Conservation (phyloP, 2,888 invertebrate species). For the Gortyna flavago region DNA sequence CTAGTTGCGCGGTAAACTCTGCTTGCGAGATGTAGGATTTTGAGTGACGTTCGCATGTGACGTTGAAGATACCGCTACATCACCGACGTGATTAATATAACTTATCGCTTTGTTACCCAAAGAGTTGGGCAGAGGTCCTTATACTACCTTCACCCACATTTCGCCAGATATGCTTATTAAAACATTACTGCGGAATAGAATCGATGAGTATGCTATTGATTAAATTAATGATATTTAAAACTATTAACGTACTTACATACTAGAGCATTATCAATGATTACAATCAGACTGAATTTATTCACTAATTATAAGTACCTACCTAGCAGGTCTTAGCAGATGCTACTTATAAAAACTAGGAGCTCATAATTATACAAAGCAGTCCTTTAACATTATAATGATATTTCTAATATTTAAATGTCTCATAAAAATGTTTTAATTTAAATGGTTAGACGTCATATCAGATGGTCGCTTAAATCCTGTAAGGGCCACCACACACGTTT, state of each 20-base stretch:
- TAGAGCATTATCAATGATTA: neutral
- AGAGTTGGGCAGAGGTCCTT: neutral
- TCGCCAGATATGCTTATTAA: neutral
- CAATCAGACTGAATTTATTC: constrained; percentile 1
- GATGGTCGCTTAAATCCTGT: constrained; percentile 72
- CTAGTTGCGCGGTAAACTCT: too few relatives aligned
- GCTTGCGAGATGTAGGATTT: too few relatives aligned
- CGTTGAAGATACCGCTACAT: too few relatives aligned
- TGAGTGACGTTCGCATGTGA: too few relatives aligned
- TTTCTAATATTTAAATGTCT: constrained; percentile 46
- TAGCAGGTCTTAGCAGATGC: constrained; percentile 10
- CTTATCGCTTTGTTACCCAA: too few relatives aligned
- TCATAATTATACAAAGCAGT: constrained; percentile 26
- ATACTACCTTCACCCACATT: neutral
- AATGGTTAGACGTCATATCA: constrained; percentile 73
- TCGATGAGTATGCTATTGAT: neutral
- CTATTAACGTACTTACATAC: neutral
- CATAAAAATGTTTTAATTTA: constrained; percentile 71
- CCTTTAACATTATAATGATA: constrained; percentile 20
- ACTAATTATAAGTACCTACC: constrained; percentile 22
- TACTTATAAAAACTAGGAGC: constrained; percentile 11
- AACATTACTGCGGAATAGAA: neutral
- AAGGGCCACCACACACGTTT: constrained; percentile 83
- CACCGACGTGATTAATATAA: too few relatives aligned
- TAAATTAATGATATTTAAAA: neutral